Evolutionary conservation across 2,113 vertebrate genomes (phyloP), one percentile per base, ranked within the genome.

Genomic region (Hippocampus barbouri): DNA sequence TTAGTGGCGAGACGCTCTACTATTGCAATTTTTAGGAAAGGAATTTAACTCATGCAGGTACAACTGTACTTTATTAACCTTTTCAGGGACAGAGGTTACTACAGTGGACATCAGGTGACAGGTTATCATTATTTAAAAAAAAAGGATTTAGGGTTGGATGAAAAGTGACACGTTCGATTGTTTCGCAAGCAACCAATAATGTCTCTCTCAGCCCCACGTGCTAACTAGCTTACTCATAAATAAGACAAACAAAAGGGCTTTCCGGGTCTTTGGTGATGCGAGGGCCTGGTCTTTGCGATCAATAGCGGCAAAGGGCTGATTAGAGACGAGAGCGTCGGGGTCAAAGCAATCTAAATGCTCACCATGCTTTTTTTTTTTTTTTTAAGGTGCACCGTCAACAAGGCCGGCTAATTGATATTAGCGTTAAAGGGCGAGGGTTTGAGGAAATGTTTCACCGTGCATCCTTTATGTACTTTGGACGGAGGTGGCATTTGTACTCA

Each of bases 281-380:
- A 63, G 61, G 61, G 3, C 3, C 30, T 12, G 30, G 7, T 34
- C 18, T 62, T 62, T 62, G 34, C 20, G 66, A 76, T 66, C 53
- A 49, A 79, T 72, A 11, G 68, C 54, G 61, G 40, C 68, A 3
- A 77, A 76, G 81, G 70, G 79, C 70, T 80, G 80, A 88, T 83
- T 75, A 68, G 25, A 80, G 76, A 82, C 72, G n/a, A 5, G 65
- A 76, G 64, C 76, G 61, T 71, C n/a, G 74, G 64, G 79, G 74
- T 83, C 74, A 79, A 80, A 79, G 16, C 73, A 77, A 83, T 86
- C 70, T 70, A 21, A 64, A 49, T 51, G 8, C 60, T 21, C 8
- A 8, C 57, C 74, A 11, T 1, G 5, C 5, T 27, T 68, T 69
- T 27, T 25, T 73, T 69, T 59, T 66, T 69, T 76, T 9, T 68